Percentiles rank a stretch among this genome's conserved stretches.
These are phyloP conservation scores for Macroglossus sobrinus DNA, from an alignment of 2,113 vertebrate species.

Conservation along the genomic window DNA sequence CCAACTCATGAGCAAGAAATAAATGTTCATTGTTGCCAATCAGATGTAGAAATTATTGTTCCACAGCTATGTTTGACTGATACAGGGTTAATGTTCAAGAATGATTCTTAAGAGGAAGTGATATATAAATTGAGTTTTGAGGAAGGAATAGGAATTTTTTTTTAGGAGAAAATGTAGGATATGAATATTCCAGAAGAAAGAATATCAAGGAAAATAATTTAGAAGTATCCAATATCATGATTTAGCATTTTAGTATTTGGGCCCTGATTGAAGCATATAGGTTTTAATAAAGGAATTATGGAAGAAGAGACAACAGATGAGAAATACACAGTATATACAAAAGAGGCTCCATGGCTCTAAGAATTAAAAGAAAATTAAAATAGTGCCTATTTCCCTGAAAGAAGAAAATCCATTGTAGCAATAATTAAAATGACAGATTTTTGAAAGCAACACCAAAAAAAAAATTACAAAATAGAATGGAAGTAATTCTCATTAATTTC, in stretches of 20 bases:
- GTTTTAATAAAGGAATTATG: background rate
- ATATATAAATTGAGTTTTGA: conserved; percentile 1
- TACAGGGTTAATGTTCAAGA: background rate
- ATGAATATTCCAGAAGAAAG: background rate
- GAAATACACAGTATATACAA: background rate
- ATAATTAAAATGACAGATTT: background rate
- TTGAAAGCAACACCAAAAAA: background rate
- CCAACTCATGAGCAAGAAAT: background rate
- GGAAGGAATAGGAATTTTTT: background rate
- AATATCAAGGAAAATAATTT: background rate
- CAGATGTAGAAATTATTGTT: background rate
- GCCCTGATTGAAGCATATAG: background rate
- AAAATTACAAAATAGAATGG: background rate
- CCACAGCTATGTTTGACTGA: background rate
- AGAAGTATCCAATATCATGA: background rate
- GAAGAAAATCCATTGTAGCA: background rate
- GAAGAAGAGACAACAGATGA: background rate
- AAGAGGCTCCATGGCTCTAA: background rate
- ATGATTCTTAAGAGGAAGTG: background rate
- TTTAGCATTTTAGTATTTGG: background rate
- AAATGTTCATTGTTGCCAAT: background rate
- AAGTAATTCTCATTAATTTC: background rate
- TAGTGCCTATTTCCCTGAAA: background rate
- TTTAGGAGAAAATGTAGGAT: background rate
- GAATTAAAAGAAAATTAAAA: background rate